These are phyloP conservation scores for Geophilus truncorum DNA, from an alignment of 2,888 invertebrate genomes.

Conservation along the genomic window DNA sequence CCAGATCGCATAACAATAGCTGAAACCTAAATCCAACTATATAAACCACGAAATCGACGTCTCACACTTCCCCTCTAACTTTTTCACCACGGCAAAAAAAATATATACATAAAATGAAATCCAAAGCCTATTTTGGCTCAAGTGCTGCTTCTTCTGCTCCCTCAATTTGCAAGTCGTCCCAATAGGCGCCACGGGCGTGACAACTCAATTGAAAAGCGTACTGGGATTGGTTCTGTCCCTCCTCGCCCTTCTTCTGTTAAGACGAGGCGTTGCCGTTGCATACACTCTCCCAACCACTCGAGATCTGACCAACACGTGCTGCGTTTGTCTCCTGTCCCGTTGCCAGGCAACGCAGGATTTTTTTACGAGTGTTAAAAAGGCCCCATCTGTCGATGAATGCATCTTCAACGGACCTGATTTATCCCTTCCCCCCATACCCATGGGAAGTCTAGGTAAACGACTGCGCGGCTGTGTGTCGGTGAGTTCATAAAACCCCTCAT, in stretches of 20 bases:
- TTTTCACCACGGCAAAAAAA: no score
- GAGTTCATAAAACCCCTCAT: no score
- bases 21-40: neutral
- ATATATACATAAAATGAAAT: neutral
- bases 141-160: neutral
- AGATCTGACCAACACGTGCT: slow-evolving; percentile 10
- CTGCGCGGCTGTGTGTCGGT: neutral
- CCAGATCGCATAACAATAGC: neutral
- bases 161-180: slow-evolving; percentile 6
- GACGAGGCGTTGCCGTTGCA: neutral
- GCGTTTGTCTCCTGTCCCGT: neutral
- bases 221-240: slow-evolving; percentile 4
- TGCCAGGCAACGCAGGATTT: neutral
- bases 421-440: no score
- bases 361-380: neutral
- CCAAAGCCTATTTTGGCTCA: neutral
- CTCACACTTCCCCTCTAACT: no score
- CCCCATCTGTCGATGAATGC: neutral
- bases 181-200: slow-evolving; percentile 3
- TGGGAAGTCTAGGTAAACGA: neutral
- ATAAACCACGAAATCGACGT: neutral
- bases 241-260: neutral
- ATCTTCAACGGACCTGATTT: neutral
- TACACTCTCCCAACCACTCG: slow-evolving; percentile 1
- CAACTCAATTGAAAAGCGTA: slow-evolving; percentile 6